These are phyloP conservation scores for Microplitis demolitor DNA, from an alignment of 1,140 invertebrate species.

Conservation along the genomic window DNA sequence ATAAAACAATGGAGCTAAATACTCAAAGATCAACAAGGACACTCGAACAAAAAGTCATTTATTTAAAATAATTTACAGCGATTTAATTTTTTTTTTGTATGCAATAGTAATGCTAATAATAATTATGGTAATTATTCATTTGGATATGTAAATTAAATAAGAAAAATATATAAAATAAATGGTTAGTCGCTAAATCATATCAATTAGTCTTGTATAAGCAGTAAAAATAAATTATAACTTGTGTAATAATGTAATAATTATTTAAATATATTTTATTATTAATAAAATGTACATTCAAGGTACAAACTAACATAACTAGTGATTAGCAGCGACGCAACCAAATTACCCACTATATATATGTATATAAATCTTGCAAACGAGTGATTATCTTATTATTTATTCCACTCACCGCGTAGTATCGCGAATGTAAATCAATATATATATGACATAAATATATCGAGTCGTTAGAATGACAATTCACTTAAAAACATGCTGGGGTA, in stretches of 20 bases:
- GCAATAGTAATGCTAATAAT: no score
- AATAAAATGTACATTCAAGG: background rate
- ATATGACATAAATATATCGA: background rate
- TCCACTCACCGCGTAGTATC: background rate
- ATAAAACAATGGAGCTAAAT: slow-evolving; percentile 19
- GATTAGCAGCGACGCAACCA: background rate
- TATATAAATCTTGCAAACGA: background rate
- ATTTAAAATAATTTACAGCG: background rate
- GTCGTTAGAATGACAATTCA: background rate
- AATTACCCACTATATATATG: background rate
- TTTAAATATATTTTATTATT: no score
- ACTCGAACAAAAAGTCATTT: background rate
- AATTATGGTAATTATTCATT: no score
- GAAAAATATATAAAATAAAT: no score
- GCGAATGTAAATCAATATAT: background rate
- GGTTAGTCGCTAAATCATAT: no score
- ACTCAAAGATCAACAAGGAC: slow-evolving; percentile 6
- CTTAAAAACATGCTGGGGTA: background rate
- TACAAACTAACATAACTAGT: background rate
- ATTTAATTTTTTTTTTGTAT: no score
- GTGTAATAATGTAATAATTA: no score
- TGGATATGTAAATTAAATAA: no score
- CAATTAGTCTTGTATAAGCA: no score
- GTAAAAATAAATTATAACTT: no score
- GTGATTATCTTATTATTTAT: background rate